A percentile compares a stretch with the other conserved stretches of the same genome.
These are phyloP conservation scores for Colletes latitarsis DNA, from an alignment of 1,140 invertebrate genomes.

Conservation along the genomic window DNA sequence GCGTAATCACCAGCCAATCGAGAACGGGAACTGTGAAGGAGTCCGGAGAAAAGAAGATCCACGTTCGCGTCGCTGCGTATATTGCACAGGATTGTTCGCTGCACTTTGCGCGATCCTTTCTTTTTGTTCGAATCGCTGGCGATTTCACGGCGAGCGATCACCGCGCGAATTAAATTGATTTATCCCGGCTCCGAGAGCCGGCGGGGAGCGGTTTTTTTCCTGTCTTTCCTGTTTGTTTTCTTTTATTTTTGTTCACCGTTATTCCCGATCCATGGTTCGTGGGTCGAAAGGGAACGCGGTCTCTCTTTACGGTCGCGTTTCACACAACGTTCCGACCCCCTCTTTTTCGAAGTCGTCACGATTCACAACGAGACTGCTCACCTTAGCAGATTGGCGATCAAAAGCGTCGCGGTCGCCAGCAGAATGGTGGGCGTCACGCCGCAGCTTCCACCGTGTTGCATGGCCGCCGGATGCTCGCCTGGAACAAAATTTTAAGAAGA, in stretches of 20 bases:
- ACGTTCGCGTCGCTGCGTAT: too few species aligned
- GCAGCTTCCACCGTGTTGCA: constrained; percentile 82
- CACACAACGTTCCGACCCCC: constrained; percentile 12
- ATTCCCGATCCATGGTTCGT: constrained; percentile 5
- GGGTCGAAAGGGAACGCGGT: neutral
- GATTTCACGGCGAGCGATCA: constrained; percentile 16
- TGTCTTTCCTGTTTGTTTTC: constrained; percentile 2
- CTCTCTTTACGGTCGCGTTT: neutral
- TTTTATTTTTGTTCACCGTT: neutral
- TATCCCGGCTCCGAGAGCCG: constrained; percentile 14
- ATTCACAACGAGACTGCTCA: constrained; percentile 71
- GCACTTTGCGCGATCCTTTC: constrained; percentile 43
- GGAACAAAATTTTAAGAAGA: constrained; percentile 57
- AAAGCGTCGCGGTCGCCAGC: constrained; percentile 70
- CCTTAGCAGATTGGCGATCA: constrained; percentile 76
- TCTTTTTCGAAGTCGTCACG: constrained; percentile 15
- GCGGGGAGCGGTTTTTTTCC: neutral
- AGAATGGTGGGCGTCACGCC: constrained; percentile 72
- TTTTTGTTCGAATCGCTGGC: neutral
- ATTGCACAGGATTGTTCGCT: constrained; percentile 26
- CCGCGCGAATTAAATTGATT: constrained; percentile 30
- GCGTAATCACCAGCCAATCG: too few species aligned
- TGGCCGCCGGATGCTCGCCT: constrained; percentile 84
- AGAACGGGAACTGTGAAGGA: too few species aligned
- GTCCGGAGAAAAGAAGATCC: too few species aligned